Percentiles rank a stretch among this genome's conserved stretches.
phyloP scores from a whole-genome alignment of 2,113 vertebrate species.

The Centrocercus urophasianus region DNA sequence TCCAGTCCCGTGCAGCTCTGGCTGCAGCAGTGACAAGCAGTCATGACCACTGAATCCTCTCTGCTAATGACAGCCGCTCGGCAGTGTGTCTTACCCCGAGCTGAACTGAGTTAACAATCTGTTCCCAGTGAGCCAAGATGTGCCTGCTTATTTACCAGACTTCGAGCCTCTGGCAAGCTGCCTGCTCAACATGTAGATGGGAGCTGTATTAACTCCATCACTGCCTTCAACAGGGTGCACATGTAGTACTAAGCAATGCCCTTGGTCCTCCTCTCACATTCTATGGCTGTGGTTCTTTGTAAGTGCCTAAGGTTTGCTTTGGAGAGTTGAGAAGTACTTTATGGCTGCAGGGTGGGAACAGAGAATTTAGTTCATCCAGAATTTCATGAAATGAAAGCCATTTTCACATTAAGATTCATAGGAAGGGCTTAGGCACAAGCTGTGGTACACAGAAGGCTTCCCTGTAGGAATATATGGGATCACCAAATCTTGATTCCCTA shows the following conservation, averaged over 20 bases:
- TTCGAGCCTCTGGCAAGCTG: slow-evolving; percentile 32
- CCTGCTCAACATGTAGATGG: not conserved
- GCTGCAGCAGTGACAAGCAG: not conserved
- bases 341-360: not conserved
- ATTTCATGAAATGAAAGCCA: not conserved
- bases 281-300: not conserved
- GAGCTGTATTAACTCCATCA: slow-evolving; percentile 13
- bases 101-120: slow-evolving; percentile 27
- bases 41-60: not conserved
- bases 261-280: not conserved
- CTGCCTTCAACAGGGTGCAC: rapidly evolving
- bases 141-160: slow-evolving; percentile 42
- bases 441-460: not conserved
- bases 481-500: not conserved
- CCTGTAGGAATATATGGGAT: rapidly evolving
- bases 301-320: not conserved
- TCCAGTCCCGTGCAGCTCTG: not conserved
- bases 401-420: not conserved
- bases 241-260: not conserved
- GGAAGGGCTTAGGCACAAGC: not conserved
- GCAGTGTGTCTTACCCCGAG: not conserved
- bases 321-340: not conserved
- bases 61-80: not conserved
- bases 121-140: slow-evolving; percentile 46
- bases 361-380: rapidly evolving